Evolutionary conservation across 2,113 vertebrate species (phyloP), one percentile per base, ranked within the genome.

Genomic region (Numida meleagris): DNA sequence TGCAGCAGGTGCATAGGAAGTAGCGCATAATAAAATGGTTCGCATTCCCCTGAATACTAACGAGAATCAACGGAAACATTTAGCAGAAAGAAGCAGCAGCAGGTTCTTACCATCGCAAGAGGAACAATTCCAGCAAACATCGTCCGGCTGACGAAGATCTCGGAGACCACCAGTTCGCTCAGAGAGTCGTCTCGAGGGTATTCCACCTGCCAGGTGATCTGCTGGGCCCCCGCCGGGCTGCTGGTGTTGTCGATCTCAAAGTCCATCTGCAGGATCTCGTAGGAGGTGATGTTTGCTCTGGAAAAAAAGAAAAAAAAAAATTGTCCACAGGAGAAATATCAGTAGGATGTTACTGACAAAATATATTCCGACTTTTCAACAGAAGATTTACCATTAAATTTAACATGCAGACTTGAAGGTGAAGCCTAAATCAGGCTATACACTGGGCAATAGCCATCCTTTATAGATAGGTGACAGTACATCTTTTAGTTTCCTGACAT

Each of bases 261-360:
- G 80, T 99, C 99, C 96, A 99, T 98, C 96, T 99, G 98, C 97
- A 99, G 97, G 97, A 99, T 98, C 97, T 99, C 99, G 0, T 98
- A 98, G 46, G 98, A 97, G 27, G 98, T 96, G 25, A 89, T 97
- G 20, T 99, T 98, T 66, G 93, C 93, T 89, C 99, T 99, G 96
- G 43, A 81, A 82, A 46, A 80, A 57, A 90, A 78, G 27, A 55
- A 51, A 25, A 34, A 14, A 13, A 3, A 46, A 11, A 16, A 2
- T 20, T 57, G 51, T 74, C 61, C 79, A 18, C 9, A 23, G 62
- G 83, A 40, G 10, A 5, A 38, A 2, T 9, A 1, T 85, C 91
- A 48, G 48, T 1, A 74, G 51, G 70, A 21, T 12, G 48, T 36
- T 43, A 51, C 1, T 6, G 21, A 23, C 5, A 31, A 75, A 45